Conservation (phyloP, 2,797 vertebrate genomes). For the Pantherophis vulpinus region DNA sequence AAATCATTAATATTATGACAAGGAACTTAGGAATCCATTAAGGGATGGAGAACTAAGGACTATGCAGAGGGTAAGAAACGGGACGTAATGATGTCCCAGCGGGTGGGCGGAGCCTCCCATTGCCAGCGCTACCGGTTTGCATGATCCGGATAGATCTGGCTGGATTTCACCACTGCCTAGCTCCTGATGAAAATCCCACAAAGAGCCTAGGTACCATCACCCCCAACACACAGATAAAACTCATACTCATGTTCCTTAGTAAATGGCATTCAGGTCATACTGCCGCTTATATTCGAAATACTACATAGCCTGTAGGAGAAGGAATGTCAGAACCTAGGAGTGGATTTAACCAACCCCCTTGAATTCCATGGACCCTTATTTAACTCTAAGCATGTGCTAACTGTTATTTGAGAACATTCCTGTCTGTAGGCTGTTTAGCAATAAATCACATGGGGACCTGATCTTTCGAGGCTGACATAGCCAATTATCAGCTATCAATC, state of each 20-base stretch:
- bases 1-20: background rate
- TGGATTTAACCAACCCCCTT: background rate
- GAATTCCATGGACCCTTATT: background rate
- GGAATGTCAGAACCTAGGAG: background rate
- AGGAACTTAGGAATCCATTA: background rate
- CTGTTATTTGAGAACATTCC: background rate
- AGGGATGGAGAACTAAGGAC: background rate
- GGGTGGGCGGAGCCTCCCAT: too few relatives aligned
- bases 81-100: too few relatives aligned
- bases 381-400: background rate
- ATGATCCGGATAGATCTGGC: too few relatives aligned
- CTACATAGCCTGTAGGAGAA: background rate
- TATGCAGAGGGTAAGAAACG: background rate
- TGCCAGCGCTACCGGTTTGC: too few relatives aligned
- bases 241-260: background rate
- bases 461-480: background rate
- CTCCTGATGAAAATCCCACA: background rate
- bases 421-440: background rate
- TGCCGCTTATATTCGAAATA: background rate
- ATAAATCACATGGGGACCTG: background rate
- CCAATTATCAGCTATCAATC: background rate
- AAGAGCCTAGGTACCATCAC: background rate
- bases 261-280: background rate
- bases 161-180: too few relatives aligned
- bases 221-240: background rate